Evolutionary conservation across 2,888 invertebrate genomes (phyloP), one percentile per base, ranked within the genome.

Genomic region (Ennomos quercinarius): DNA sequence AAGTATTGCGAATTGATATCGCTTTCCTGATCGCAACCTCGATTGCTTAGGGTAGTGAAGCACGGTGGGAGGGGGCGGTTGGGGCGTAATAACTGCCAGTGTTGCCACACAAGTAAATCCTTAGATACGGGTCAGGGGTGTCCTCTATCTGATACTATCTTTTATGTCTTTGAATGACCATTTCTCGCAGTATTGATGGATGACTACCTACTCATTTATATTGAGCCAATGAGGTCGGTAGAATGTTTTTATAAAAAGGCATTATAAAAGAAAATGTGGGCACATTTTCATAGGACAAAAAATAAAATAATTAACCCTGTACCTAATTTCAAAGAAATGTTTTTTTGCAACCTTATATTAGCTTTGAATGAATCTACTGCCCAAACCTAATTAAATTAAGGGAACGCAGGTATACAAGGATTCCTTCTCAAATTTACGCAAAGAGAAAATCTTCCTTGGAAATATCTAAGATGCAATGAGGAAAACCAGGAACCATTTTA

Each of bases 1-100:
- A 80, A 82, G 68, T 80, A 83, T 75, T 75, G 69, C 71, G 78
- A 79, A 84, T 82, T 79, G 81, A 82, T 86, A 85, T 86, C 83
- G 79, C 74, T 71, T 85, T 83, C 72, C 74, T 80, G 78, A 83
- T 84, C 76, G 73, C 71, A 76, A 74, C 76, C 76, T 74, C 73
- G 72, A 77, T 76, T 72, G 73, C 65, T 67, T 63, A 63, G 61
- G 61, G 45, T 40, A 49, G 42, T 10, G 41, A 9, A 17, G 17
- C 17, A 17, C 17, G 70, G 67, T 12, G 48, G 12, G 66, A 59
- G 49, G 61, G 67, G 58, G 13, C 36, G 13, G 51, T 54, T 54
- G 68, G 73, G 66, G 64, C 68, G 76, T 77, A 83, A 83, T 84
- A 85, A 81, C 81, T 76, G 76, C 77, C 46, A 56, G 54, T 50